Evolutionary conservation across 2,888 invertebrate species (phyloP), one percentile per base, ranked within the genome.

Genomic region (Aleiodes alternator): DNA sequence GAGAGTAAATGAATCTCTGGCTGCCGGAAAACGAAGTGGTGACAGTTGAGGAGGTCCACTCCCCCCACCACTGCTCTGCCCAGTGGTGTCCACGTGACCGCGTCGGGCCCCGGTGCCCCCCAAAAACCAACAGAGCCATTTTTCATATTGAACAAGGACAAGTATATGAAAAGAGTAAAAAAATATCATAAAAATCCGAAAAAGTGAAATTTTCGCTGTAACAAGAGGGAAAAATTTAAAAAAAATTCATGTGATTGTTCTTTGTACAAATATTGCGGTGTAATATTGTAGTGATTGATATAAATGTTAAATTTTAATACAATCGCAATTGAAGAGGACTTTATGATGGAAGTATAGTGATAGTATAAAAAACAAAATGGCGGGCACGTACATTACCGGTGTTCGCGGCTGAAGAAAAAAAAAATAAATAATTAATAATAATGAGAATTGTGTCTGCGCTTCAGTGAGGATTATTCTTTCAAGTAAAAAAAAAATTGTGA

Each of bases 171-270:
- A 70, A 68, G 68, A 73, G 72, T 1, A 73, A 51, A 69, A 16
- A 72, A 61, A 5, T 14, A 6, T 51, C 16, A 75, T 53, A 56
- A 38, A 61, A 34, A 72, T 61, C 79, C 79, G 79, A 78, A 79
- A 34, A 73, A 59, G 76, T 76, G 56, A 78, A 57, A 50, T 59
- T 43, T 43, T 11, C 34, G 72, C 43, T 76, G 55, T 61, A 78
- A 75, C 73, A 72, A 72, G 59, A 82, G 73, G 12, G 73, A 64
- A 57, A 14, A 51, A 59, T 16, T 48, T 70, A 69, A 74, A 82
- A 80, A 80, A 87, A 88, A 87, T 89, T 88, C 88, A 91, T 92
- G 92, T 92, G 92, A 92, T 92, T 92, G 91, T 91, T 92, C 91
- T 91, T 91, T 92, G 92, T 92, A 92, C 92, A 92, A 92, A 91